A percentile compares a stretch with the other conserved stretches of the same genome.
These are phyloP conservation scores for Lasioglossum malachurum DNA, from an alignment of 2,888 invertebrate species.

Conservation along the genomic window DNA sequence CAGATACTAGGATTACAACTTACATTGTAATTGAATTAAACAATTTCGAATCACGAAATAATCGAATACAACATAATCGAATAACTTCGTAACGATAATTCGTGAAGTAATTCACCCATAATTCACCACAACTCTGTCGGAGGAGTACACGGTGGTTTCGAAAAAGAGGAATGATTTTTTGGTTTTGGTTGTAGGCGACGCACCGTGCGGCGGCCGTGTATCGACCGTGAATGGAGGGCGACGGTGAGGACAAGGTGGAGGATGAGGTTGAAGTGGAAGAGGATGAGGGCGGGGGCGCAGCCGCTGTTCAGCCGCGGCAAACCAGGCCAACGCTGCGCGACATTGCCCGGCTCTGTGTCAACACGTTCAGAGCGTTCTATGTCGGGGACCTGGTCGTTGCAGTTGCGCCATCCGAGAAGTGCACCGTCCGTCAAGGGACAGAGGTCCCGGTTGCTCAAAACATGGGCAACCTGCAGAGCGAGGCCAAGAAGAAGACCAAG, in stretches of 20 bases:
- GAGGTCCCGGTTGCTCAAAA: slow-evolving; percentile 21
- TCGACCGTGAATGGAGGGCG: slow-evolving; percentile 48
- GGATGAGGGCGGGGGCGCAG: slow-evolving; percentile 72
- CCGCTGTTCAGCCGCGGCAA: slow-evolving; percentile 59
- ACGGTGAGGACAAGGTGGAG: slow-evolving; percentile 59
- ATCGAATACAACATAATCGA: too few species aligned
- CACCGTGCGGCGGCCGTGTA: slow-evolving; percentile 2
- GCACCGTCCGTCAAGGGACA: slow-evolving; percentile 21
- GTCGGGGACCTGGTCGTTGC: slow-evolving; percentile 46
- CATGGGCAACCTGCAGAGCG: slow-evolving; percentile 84
- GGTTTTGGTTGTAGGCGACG: not conserved
- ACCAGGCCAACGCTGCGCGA: slow-evolving; percentile 73
- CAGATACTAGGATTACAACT: too few species aligned
- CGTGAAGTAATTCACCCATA: too few species aligned
- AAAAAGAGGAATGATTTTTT: not conserved
- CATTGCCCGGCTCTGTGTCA: slow-evolving; percentile 74
- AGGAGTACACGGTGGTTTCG: too few species aligned
- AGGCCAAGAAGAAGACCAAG: slow-evolving; percentile 77
- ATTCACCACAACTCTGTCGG: too few species aligned
- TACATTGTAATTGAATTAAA: too few species aligned
- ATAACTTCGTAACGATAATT: too few species aligned
- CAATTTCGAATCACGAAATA: too few species aligned
- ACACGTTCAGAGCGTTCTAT: slow-evolving; percentile 72
- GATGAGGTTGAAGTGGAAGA: slow-evolving; percentile 20
- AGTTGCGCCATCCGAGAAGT: not conserved